phyloP scores from a whole-genome alignment of 1,140 invertebrate species.

The Drosophila mojavensis region DNA sequence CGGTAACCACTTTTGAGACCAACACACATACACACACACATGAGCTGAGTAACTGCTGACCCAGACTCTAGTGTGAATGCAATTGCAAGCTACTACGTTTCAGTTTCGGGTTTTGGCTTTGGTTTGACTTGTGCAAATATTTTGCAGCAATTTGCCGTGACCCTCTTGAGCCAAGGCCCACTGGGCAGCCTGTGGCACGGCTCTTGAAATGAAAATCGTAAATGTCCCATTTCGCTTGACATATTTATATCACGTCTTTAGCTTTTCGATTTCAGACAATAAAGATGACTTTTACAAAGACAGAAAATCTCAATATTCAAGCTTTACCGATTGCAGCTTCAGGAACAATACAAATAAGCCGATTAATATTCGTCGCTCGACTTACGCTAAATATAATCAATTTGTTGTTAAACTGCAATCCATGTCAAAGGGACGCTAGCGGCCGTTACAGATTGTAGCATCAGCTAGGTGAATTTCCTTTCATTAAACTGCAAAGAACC shows the following conservation, averaged over 20 bases:
- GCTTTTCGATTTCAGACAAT: constrained; percentile 22
- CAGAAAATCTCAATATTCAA: not conserved
- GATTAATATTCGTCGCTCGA: no score
- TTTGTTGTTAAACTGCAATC: no score
- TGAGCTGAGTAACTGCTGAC: constrained; percentile 36
- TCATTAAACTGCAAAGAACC: constrained; percentile 35
- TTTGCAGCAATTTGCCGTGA: constrained; percentile 61
- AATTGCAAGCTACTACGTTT: constrained; percentile 62
- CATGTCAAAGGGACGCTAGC: no score
- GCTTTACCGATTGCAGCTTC: not conserved
- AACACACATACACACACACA: constrained; percentile 12
- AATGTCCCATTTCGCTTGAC: constrained; percentile 3
- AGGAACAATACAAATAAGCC: no score
- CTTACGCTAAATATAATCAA: no score
- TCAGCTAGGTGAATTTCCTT: constrained; percentile 56
- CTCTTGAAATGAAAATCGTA: not conserved
- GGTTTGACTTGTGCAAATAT: constrained; percentile 42
- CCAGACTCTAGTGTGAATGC: constrained; percentile 56
- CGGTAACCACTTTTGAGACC: constrained; percentile 53
- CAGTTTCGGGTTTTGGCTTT: constrained; percentile 52
- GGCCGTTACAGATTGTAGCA: not conserved
- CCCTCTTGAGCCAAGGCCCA: constrained; percentile 1
- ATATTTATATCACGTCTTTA: constrained; percentile 19
- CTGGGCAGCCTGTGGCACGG: not conserved
- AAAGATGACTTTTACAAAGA: not conserved